Evolutionary conservation across 2,888 invertebrate genomes (phyloP).

Genomic region (Thalpophila matura): DNA sequence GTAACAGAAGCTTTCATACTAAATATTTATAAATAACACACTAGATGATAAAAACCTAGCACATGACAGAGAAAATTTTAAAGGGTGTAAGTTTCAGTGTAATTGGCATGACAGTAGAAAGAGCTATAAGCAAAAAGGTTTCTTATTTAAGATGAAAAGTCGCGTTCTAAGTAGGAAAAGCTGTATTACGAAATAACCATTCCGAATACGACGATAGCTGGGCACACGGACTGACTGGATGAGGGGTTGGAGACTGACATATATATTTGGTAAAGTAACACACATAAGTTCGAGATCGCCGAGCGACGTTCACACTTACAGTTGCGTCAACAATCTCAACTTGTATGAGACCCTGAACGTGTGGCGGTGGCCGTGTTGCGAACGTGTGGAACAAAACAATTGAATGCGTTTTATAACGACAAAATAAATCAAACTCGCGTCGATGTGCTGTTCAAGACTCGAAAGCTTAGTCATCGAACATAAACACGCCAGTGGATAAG

Average conservation of each 20-base stretch:
- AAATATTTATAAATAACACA: constrained; percentile 62
- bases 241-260: constrained; percentile 79
- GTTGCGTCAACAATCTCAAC: constrained; percentile 89
- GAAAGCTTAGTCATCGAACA: constrained; percentile 43
- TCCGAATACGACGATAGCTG: constrained; percentile 81
- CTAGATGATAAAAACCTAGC: constrained; percentile 56
- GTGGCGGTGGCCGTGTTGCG: constrained; percentile 80
- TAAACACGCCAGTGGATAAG: constrained; percentile 71
- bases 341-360: constrained; percentile 87
- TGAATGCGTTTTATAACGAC: constrained; percentile 77
- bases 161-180: constrained; percentile 70
- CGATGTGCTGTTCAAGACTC: constrained; percentile 42
- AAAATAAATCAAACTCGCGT: constrained; percentile 61
- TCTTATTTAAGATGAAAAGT: constrained; percentile 39
- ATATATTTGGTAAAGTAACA: constrained; percentile 84
- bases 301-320: constrained; percentile 89
- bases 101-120: constrained; percentile 49
- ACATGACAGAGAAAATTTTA: constrained; percentile 54
- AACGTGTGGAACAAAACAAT: constrained; percentile 89
- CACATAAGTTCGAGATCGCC: constrained; percentile 84
- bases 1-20: constrained; percentile 64
- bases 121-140: constrained; percentile 59
- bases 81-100: constrained; percentile 49
- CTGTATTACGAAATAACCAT: constrained; percentile 76
- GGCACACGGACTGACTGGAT: constrained; percentile 81